Base-by-base conservation (phyloP, 2,113 vertebrate genomes). In the Amazona guildingii region DNA sequence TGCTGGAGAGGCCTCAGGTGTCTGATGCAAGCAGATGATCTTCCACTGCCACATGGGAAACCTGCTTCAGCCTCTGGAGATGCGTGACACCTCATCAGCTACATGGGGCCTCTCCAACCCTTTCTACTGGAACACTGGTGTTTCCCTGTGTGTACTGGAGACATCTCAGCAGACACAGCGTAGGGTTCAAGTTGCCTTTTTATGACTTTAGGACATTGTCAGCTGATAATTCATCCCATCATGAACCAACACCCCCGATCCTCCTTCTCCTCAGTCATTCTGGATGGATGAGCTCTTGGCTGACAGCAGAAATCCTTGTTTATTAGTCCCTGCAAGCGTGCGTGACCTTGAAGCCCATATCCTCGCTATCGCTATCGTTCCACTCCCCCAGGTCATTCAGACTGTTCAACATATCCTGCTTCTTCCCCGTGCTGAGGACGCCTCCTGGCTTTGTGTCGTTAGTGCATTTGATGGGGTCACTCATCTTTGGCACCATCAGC, bases 251-350 rank as follows among this genome's bases (percentile, higher is more conserved):
- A 8, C 62, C 52, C 10, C 90, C 8, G 25, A 79, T 44, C 83
- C 63, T 88, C 87, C 84, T 87, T 37, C 90, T 72, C 54, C 82
- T 95, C 83, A 39, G 46, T 74, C 76, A n/a, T 28, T 80, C 28
- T 13, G 79, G 31, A 12, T 0, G 5, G 70, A 41, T 66, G 85
- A 92, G 86, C 79, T 49, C 82, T 17, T 13, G 52, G 82, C 75
- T 93, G 94, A 20, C 75, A 52, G 90, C 59, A 93, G 63, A 27
- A 81, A 57, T 44, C 72, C 57, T 61, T 5, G 25, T 75, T 83
- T 89, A 55, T 54, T 23, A 59, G 24, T 59, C 64, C 51, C 51
- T 17, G 59, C 0, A 0, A 37, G 83, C 43, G 8, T 6, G 37
- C 25, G 0, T 8, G 33, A 79, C 94, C 94, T 93, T 83, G 88